Percentiles rank a stretch among this genome's conserved stretches.
Conservation (phyloP, 1,140 invertebrate species). For the Calephelis nemesis region DNA sequence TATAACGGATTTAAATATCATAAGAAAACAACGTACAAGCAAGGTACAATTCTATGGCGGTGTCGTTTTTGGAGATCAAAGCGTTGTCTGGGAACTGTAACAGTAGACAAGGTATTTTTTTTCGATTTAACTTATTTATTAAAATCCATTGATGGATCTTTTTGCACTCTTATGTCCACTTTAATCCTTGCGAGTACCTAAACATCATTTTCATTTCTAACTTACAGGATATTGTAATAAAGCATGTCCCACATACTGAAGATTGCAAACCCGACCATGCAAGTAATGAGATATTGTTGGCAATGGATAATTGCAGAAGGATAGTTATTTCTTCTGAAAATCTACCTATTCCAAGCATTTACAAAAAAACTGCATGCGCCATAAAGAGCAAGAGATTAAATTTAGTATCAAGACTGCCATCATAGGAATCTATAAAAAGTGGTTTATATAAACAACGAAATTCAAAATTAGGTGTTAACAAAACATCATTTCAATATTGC, state of each 20-base stretch:
- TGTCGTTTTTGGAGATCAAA: conserved; percentile 13
- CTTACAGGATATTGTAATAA: conserved; percentile 11
- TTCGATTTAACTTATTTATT: neutral
- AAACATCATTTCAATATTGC: conserved; percentile 11
- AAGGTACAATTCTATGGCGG: conserved; percentile 9
- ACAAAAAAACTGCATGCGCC: conserved; percentile 6
- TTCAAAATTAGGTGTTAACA: conserved; percentile 15
- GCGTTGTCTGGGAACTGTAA: conserved; percentile 7
- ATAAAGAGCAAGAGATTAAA: conserved; percentile 13
- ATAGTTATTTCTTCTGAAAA: conserved; percentile 8
- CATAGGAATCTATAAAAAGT: conserved; percentile 3
- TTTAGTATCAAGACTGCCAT: conserved; percentile 9
- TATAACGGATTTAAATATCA: too few relatives aligned
- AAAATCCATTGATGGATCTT: conserved; percentile 3
- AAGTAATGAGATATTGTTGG: conserved; percentile 12
- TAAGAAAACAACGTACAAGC: neutral
- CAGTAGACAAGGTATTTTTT: conserved; percentile 7
- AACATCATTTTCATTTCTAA: neutral
- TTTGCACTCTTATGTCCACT: neutral
- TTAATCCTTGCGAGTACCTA: conserved; percentile 2
- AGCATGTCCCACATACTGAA: neutral
- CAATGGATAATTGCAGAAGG: conserved; percentile 1
- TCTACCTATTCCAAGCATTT: conserved; percentile 8
- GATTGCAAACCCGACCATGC: conserved; percentile 7
- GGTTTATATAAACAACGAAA: conserved; percentile 11